Base-by-base conservation (phyloP, 2,888 invertebrate genomes). In the Prosapia bicincta region DNA sequence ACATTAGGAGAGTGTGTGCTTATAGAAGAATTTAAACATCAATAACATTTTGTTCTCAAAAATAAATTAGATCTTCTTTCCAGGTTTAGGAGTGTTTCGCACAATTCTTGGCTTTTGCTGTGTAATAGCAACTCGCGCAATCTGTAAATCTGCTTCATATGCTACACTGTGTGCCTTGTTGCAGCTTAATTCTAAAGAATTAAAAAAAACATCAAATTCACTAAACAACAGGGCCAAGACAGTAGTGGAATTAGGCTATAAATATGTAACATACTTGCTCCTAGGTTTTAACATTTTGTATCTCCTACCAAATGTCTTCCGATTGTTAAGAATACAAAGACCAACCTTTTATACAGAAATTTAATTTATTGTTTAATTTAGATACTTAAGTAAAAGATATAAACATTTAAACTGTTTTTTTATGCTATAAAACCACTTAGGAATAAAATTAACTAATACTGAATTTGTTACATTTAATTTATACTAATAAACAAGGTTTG, bases 281-380 rank as follows among this genome's bases (percentile, higher is more conserved):
- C 91, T 97, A 67, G 95, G 96, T 0, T 89, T 96, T 80, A 92
- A 91, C 84, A 92, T 92, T 0, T 88, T 92, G 0, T 94, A 91
- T 84, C 84, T 92, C 69, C 88, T 94, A 79, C 97, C 97, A 0
- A 90, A 90, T 80, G 88, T 94, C 30, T 97, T 96, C 85, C 87
- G 90, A 69, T 85, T 91, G 81, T 84, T 97, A 69, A 89, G 89
- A 78, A 94, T 97, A 81, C 93, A 93, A 83, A 85, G 96, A 82
- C 92, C 92, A 0, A 92, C 93, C 0, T 96, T 94, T 86, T 95
- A 94, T 82, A 94, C 93, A 0, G 96, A 96, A 88, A 90, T 95
- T 80, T 94, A 88, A 54, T 5, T 9, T 30, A 30, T 30, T 30
- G 9, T 30, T 30, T 30, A 30, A n/a, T n/a, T n/a, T n/a, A n/a